Evolutionary conservation across 1,140 invertebrate genomes (phyloP).

Genomic region (Orius insidiosus): DNA sequence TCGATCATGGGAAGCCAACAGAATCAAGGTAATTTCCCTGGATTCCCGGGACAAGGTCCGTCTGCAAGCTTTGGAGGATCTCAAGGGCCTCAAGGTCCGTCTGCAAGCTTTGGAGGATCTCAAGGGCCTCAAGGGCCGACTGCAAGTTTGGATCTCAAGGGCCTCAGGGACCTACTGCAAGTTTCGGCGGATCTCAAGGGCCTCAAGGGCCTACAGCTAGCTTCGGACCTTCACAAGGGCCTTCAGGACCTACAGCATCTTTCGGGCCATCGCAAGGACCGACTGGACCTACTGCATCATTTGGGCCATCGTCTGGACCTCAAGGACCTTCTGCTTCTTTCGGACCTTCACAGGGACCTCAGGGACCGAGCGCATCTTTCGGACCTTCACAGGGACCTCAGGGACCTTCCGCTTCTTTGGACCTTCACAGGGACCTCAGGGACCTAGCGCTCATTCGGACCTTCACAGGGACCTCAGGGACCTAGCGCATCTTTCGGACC

Average conservation of each 20-base stretch:
- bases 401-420: no score
- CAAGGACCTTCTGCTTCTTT: no score
- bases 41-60: slow-evolving; percentile 23
- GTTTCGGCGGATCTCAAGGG: slow-evolving; percentile 15
- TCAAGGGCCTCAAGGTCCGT: slow-evolving; percentile 24
- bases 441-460: slow-evolving; percentile 18
- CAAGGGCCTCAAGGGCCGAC: slow-evolving; percentile 22
- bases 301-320: no score
- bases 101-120: neutral
- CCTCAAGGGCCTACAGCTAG: slow-evolving; percentile 18
- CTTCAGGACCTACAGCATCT: no score
- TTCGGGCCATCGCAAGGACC: slow-evolving; percentile 22
- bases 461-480: slow-evolving; percentile 21
- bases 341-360: no score
- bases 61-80: no score
- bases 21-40: slow-evolving; percentile 19
- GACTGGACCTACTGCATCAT: no score
- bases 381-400: no score
- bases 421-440: no score
- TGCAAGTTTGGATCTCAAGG: slow-evolving; percentile 20
- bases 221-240: slow-evolving; percentile 17
- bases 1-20: slow-evolving; percentile 28
- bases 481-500: slow-evolving; percentile 16
- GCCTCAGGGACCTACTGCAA: slow-evolving; percentile 13
- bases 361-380: no score